phyloP scores from a whole-genome alignment of 2,797 vertebrate genomes.

The Danio aesculapii region DNA sequence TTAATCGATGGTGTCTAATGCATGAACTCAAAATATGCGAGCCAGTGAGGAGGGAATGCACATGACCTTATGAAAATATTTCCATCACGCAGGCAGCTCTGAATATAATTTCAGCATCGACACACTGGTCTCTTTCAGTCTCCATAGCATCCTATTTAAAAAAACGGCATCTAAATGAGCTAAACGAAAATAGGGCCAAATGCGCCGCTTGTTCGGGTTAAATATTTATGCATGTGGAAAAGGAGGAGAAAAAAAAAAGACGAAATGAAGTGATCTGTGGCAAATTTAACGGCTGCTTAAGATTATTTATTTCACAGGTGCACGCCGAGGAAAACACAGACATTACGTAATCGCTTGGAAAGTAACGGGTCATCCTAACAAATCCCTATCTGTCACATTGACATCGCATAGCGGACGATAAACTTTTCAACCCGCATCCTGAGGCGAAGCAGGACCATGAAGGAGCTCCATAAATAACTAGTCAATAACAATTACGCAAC shows the following conservation, averaged over 20 bases:
- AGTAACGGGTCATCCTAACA: slow-evolving; percentile 37
- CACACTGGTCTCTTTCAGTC: slow-evolving; percentile 48
- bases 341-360: slow-evolving; percentile 37
- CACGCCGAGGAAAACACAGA: slow-evolving; percentile 32
- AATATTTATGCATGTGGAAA: slow-evolving; percentile 21
- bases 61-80: slow-evolving; percentile 59
- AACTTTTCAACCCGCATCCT: slow-evolving; percentile 37
- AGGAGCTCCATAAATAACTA: slow-evolving; percentile 40
- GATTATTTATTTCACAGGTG: slow-evolving; percentile 55
- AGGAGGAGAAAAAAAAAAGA: slow-evolving; percentile 1
- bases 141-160: slow-evolving; percentile 47
- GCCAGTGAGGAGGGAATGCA: slow-evolving; percentile 44
- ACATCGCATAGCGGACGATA: slow-evolving; percentile 44
- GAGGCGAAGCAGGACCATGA: slow-evolving; percentile 22
- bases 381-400: slow-evolving; percentile 49
- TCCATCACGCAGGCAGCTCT: slow-evolving; percentile 51
- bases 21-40: slow-evolving; percentile 53
- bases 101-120: slow-evolving; percentile 42
- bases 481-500: slow-evolving; percentile 44
- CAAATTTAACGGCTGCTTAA: slow-evolving; percentile 50
- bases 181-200: slow-evolving; percentile 35
- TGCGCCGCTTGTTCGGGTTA: slow-evolving; percentile 35
- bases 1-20: slow-evolving; percentile 47
- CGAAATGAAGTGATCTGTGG: slow-evolving; percentile 42
- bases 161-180: slow-evolving; percentile 26